These are phyloP conservation scores for Villa cingulata DNA, from an alignment of 2,888 invertebrate species.

Conservation along the genomic window DNA sequence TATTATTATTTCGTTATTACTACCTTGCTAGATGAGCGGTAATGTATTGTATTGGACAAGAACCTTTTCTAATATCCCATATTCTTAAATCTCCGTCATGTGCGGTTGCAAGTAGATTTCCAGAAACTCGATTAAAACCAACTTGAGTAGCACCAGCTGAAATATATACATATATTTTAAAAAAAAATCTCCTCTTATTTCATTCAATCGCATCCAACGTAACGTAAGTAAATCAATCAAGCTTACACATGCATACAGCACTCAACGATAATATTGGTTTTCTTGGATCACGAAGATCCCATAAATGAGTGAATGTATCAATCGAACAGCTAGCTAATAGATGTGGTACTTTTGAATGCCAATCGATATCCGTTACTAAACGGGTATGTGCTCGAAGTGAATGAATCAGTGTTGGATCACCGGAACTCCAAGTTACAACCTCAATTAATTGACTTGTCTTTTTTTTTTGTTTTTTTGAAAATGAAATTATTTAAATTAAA, in stretches of 20 bases:
- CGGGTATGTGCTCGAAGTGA: constrained; percentile 70
- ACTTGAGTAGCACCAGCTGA: constrained; percentile 87
- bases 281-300: constrained; percentile 80
- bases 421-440: constrained; percentile 64
- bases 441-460: constrained; percentile 82
- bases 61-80: constrained; percentile 86
- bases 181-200: too few species aligned
- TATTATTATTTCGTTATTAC: too few species aligned
- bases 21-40: constrained; percentile 65
- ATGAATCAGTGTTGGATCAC: constrained; percentile 56
- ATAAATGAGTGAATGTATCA: constrained; percentile 84
- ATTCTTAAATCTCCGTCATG: constrained; percentile 92
- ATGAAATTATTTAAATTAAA: too few species aligned
- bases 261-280: constrained; percentile 73
- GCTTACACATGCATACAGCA: constrained; percentile 60
- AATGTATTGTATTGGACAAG: constrained; percentile 79
- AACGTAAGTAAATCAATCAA: too few species aligned
- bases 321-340: constrained; percentile 80
- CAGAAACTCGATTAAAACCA: constrained; percentile 78
- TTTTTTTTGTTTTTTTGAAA: too few species aligned
- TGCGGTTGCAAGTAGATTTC: constrained; percentile 77
- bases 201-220: too few species aligned
- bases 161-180: too few species aligned
- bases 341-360: constrained; percentile 68
- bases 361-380: constrained; percentile 82